Evolutionary conservation across 1,140 invertebrate species (phyloP).

Genomic region (Platyura marginata): DNA sequence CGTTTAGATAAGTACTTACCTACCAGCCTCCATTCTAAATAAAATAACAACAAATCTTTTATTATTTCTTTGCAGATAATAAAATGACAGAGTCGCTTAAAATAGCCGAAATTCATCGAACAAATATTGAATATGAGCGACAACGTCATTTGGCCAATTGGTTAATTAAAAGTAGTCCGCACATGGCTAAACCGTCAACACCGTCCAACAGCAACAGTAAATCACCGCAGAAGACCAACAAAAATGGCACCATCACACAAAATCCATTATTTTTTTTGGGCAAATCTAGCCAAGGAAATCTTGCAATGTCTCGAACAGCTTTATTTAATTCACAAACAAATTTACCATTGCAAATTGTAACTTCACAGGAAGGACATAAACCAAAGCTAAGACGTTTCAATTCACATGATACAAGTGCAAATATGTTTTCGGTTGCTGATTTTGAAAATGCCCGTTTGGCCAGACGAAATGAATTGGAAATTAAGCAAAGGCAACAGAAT

Average conservation of each 20-base stretch:
- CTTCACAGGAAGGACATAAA: constrained; percentile 15
- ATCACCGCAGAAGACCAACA: not conserved
- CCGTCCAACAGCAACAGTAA: constrained; percentile 5
- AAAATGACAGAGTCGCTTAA: constrained; percentile 17
- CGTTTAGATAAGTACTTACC: too few species aligned
- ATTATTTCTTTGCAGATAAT: too few species aligned
- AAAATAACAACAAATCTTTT: too few species aligned
- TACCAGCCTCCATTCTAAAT: too few species aligned
- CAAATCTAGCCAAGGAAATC: not conserved
- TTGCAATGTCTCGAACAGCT: constrained; percentile 1
- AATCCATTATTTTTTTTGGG: constrained; percentile 7
- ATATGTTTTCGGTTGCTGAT: constrained; percentile 24
- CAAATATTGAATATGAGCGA: constrained; percentile 23
- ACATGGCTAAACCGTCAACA: constrained; percentile 17
- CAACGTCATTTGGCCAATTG: constrained; percentile 24
- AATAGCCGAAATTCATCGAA: constrained; percentile 21
- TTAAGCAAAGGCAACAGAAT: constrained; percentile 16
- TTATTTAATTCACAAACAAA: constrained; percentile 6
- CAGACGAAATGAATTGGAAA: constrained; percentile 23
- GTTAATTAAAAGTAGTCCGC: constrained; percentile 22
- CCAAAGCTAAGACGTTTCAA: constrained; percentile 22
- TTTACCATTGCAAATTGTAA: constrained; percentile 5
- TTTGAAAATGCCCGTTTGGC: constrained; percentile 23
- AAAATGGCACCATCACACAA: constrained; percentile 4
- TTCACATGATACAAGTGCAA: constrained; percentile 23